Percentiles rank a stretch among this genome's conserved stretches.
Conservation (phyloP, 2,888 invertebrate genomes). For the Drosophila leonis region DNA sequence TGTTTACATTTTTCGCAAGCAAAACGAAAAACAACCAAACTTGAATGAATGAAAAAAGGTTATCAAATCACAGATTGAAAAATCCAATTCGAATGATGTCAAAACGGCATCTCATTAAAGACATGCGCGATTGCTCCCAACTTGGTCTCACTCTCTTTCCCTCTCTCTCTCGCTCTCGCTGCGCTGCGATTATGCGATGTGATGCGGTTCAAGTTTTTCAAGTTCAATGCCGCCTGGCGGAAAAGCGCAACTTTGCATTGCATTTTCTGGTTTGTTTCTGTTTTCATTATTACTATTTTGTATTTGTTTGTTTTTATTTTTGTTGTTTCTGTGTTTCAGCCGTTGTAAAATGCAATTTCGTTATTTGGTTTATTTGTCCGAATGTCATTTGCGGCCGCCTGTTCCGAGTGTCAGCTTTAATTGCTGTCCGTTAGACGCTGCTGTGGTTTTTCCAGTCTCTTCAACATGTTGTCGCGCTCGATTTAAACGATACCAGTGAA, state of each 20-base stretch:
- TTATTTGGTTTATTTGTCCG: slow-evolving; percentile 65
- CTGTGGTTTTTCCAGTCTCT: slow-evolving; percentile 70
- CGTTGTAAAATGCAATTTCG: slow-evolving; percentile 75
- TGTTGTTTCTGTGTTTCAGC: background rate
- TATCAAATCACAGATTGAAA: slow-evolving; percentile 68
- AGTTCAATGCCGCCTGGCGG: slow-evolving; percentile 80
- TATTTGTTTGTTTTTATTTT: slow-evolving; percentile 19
- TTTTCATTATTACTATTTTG: slow-evolving; percentile 17
- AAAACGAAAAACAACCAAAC: slow-evolving; percentile 18
- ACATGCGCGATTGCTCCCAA: slow-evolving; percentile 27
- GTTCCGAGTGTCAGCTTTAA: slow-evolving; percentile 60
- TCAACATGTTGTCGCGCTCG: slow-evolving; percentile 45
- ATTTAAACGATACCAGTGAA: slow-evolving; percentile 73
- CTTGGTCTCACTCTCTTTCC: background rate
- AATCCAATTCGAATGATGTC: slow-evolving; percentile 61
- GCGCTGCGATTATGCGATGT: slow-evolving; percentile 22
- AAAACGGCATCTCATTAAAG: slow-evolving; percentile 69
- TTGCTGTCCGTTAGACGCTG: slow-evolving; percentile 46
- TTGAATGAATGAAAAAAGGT: slow-evolving; percentile 44
- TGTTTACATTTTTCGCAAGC: slow-evolving; percentile 78
- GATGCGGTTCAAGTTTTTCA: slow-evolving; percentile 64
- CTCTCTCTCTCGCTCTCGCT: background rate
- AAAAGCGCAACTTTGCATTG: slow-evolving; percentile 56
- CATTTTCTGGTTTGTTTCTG: slow-evolving; percentile 31
- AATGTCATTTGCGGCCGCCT: slow-evolving; percentile 31